Conservation (phyloP, 2,113 vertebrate species). For the Marmota monax region DNA sequence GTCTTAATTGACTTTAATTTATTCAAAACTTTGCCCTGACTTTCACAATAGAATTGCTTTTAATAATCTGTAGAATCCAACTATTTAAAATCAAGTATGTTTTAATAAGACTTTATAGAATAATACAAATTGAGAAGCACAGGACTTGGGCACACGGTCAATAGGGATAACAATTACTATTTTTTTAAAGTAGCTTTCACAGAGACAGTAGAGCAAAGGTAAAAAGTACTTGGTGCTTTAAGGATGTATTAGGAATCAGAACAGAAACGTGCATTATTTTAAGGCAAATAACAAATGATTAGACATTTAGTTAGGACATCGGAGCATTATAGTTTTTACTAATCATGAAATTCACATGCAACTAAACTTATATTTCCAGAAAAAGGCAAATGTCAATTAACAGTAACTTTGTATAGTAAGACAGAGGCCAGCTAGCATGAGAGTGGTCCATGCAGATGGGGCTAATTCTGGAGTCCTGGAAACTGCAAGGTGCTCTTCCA, state of each 20-base stretch:
- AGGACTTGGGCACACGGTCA: neutral
- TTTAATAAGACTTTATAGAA: neutral
- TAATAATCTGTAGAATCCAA: neutral
- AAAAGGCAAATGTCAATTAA: neutral
- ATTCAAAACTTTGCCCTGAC: neutral
- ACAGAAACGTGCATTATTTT: neutral
- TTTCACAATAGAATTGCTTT: neutral
- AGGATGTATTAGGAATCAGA: neutral
- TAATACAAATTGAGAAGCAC: neutral
- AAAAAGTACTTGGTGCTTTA: neutral
- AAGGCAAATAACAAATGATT: neutral
- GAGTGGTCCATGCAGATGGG: rapidly evolving
- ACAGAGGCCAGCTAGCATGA: slow-evolving; percentile 32
- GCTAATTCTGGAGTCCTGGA: slow-evolving; percentile 9
- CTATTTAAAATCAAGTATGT: neutral
- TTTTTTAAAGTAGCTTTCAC: neutral
- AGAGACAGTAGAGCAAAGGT: neutral
- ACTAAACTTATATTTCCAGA: neutral
- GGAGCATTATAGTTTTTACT: neutral
- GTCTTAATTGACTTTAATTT: neutral
- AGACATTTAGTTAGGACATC: neutral
- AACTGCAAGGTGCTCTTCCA: neutral
- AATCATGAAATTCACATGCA: neutral
- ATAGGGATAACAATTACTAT: neutral
- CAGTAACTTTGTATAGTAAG: neutral